A percentile compares a stretch with the other conserved stretches of the same genome.
Evolutionary conservation across 2,113 vertebrate genomes (phyloP).

Genomic region (Mesitornis unicolor): DNA sequence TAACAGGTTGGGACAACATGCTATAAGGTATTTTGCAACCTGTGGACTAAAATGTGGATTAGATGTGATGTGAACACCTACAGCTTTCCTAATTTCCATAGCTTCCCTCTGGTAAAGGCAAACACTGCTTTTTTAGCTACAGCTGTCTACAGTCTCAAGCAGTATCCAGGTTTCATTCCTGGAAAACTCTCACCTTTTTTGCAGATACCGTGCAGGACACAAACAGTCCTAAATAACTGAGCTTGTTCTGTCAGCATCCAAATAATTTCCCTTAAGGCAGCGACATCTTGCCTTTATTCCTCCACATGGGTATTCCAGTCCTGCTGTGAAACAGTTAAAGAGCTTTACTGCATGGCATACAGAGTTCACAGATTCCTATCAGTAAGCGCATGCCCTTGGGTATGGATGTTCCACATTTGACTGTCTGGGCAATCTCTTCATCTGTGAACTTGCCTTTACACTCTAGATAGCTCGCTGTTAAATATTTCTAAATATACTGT

Average conservation of each 20-base stretch:
- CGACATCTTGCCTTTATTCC: neutral
- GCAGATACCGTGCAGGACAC: neutral
- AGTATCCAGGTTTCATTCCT: neutral
- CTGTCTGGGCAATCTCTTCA: neutral
- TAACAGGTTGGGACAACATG: neutral
- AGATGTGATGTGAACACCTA: neutral
- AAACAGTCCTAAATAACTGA: neutral
- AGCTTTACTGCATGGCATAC: neutral
- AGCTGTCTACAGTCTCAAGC: neutral
- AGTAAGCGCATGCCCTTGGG: neutral
- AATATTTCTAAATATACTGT: neutral
- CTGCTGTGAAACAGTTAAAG: neutral
- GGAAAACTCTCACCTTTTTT: neutral
- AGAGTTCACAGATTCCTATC: neutral
- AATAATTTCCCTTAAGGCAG: neutral
- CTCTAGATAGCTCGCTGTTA: neutral
- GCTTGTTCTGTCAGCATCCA: neutral
- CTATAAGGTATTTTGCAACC: neutral
- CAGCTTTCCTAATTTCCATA: neutral
- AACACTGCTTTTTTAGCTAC: neutral
- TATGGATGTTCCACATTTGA: neutral
- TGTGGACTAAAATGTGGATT: constrained; percentile 4
- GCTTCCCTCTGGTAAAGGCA: neutral
- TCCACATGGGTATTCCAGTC: neutral
- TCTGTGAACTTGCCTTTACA: neutral